Conservation (phyloP, 2,888 invertebrate genomes). For the Drosophila robusta region DNA sequence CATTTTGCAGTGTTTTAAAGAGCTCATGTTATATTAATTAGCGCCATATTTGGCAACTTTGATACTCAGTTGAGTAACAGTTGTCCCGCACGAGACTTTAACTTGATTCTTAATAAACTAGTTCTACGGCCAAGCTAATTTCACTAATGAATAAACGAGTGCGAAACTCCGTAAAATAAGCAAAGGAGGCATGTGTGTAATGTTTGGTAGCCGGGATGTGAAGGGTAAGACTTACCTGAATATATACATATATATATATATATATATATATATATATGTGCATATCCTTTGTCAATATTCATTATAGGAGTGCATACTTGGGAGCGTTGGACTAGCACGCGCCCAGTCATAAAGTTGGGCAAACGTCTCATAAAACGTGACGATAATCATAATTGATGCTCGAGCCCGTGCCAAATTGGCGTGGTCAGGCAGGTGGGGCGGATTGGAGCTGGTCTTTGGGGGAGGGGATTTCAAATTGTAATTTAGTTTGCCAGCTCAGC, state of each 20-base stretch:
- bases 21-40: background rate
- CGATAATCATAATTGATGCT: conserved; percentile 85
- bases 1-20: background rate
- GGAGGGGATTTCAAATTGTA: conserved; percentile 65
- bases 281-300: conserved; percentile 84
- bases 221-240: conserved; percentile 15
- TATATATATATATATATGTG: conserved; percentile 25
- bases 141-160: conserved; percentile 56
- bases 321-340: conserved; percentile 57
- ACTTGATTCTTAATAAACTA: conserved; percentile 6
- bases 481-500: conserved; percentile 65
- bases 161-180: conserved; percentile 10
- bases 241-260: conserved; percentile 2
- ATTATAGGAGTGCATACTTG: conserved; percentile 81
- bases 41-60: background rate
- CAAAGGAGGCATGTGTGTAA: conserved; percentile 11
- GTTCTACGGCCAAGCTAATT: conserved; percentile 24
- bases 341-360: conserved; percentile 83
- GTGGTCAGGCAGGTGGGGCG: conserved; percentile 37
- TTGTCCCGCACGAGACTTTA: background rate
- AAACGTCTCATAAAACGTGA: conserved; percentile 85
- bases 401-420: conserved; percentile 58
- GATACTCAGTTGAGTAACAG: background rate
- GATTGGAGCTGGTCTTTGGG: conserved; percentile 3
- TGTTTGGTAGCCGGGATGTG: background rate